These are phyloP conservation scores for Siphamia tubifer DNA, from an alignment of 2,113 vertebrate species.

Conservation along the genomic window DNA sequence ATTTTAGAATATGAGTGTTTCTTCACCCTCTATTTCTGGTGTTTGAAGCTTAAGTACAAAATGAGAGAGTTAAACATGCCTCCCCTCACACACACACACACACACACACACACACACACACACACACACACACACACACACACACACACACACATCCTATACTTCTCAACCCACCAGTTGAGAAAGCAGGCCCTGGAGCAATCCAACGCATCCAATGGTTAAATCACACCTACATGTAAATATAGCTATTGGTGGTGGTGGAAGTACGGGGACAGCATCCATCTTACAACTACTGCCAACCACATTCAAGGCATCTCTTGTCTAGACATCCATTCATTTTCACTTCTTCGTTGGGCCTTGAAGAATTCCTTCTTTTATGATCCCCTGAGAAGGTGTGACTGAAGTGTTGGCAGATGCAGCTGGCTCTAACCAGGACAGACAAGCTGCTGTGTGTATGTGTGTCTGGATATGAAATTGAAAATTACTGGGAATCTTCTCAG, in stretches of 20 bases:
- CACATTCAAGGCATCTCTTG: not conserved
- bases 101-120: too few species aligned
- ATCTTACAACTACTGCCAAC: slow-evolving; percentile 1
- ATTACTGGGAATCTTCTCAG: not conserved
- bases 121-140: too few species aligned
- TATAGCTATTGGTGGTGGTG: not conserved
- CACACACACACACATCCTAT: too few species aligned
- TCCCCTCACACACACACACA: too few species aligned
- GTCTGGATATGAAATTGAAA: not conserved
- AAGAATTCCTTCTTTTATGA: slow-evolving; percentile 27
- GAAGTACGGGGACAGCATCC: too few species aligned
- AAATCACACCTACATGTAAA: not conserved
- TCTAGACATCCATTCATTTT: slow-evolving; percentile 16
- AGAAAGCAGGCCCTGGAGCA: too few species aligned
- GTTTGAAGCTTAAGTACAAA: too few species aligned
- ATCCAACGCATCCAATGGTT: not conserved
- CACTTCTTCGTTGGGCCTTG: slow-evolving; percentile 5
- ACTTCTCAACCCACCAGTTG: too few species aligned
- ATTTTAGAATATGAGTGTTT: too few species aligned
- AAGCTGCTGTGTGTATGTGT: not conserved
- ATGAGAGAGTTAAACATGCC: too few species aligned
- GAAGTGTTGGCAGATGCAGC: slow-evolving; percentile 24
- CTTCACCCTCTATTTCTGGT: too few species aligned
- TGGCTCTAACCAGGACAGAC: not conserved
- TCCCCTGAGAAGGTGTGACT: slow-evolving; percentile 30